Conservation (phyloP, 2,888 invertebrate species). For the Eristalis pertinax region DNA sequence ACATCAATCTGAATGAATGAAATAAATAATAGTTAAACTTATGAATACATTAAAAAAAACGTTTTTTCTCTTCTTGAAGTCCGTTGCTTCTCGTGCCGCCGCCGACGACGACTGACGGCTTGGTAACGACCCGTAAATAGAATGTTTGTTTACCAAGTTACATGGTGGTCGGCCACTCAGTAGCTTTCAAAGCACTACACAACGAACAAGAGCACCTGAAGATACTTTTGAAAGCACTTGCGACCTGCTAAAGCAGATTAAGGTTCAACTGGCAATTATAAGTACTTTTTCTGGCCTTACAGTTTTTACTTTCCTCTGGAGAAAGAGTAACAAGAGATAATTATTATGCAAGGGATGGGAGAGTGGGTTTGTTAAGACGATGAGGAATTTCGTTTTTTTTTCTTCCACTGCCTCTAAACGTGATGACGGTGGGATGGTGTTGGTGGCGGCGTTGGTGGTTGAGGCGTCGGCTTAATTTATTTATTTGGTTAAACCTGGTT, state of each 20-base stretch:
- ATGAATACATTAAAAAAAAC: slow-evolving; percentile 13
- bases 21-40: slow-evolving; percentile 36
- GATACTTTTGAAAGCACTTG: slow-evolving; percentile 29
- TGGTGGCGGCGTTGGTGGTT: not conserved
- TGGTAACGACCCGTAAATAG: slow-evolving; percentile 3
- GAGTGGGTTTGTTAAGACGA: slow-evolving; percentile 35
- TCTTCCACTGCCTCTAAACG: not conserved
- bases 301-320: slow-evolving; percentile 24
- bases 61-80: not conserved
- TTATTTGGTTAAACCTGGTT: slow-evolving; percentile 32
- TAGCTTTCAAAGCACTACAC: slow-evolving; percentile 28
- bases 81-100: not conserved
- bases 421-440: not conserved
- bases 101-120: not conserved
- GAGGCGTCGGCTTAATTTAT: slow-evolving; percentile 25
- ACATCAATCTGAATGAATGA: slow-evolving; percentile 1
- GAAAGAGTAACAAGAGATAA: slow-evolving; percentile 20
- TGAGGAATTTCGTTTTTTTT: slow-evolving; percentile 11
- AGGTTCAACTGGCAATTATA: not conserved
- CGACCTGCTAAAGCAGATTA: slow-evolving; percentile 19
- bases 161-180: slow-evolving; percentile 17
- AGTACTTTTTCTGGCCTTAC: not conserved
- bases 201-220: slow-evolving; percentile 23
- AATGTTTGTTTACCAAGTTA: slow-evolving; percentile 32
- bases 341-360: slow-evolving; percentile 38